phyloP scores from a whole-genome alignment of 2,797 vertebrate species.

The Gobionotothen gibberifrons region DNA sequence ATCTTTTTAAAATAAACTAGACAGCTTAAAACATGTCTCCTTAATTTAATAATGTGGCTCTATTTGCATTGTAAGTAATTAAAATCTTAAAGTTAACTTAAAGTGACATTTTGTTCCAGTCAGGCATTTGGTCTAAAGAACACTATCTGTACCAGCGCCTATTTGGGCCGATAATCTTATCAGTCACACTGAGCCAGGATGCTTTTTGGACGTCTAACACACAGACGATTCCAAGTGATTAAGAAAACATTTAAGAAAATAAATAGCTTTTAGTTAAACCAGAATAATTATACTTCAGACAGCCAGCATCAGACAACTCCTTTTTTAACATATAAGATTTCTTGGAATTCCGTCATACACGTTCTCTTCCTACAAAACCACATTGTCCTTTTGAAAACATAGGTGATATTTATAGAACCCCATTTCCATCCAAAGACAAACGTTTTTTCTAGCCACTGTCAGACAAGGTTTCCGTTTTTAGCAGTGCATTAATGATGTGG shows the following conservation, averaged over 20 bases:
- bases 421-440: neutral
- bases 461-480: constrained; percentile 30
- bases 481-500: constrained; percentile 33
- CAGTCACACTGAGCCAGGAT: constrained; percentile 56
- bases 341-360: neutral
- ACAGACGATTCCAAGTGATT: constrained; percentile 69
- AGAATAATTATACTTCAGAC: constrained; percentile 34
- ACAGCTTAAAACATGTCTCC: neutral
- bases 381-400: neutral
- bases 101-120: constrained; percentile 30
- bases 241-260: constrained; percentile 53
- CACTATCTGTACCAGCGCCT: constrained; percentile 34
- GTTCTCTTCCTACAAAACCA: neutral
- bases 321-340: too few relatives aligned
- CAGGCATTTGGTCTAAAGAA: constrained; percentile 40
- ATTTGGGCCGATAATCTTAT: constrained; percentile 52
- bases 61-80: constrained; percentile 11
- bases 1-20: neutral
- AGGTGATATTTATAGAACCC: constrained; percentile 6
- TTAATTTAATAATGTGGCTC: neutral
- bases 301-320: constrained; percentile 12
- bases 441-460: constrained; percentile 14
- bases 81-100: neutral
- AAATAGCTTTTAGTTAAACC: constrained; percentile 58
- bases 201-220: constrained; percentile 58